Evolutionary conservation across 2,888 invertebrate species (phyloP).

Genomic region (Acanthopleura granulata): DNA sequence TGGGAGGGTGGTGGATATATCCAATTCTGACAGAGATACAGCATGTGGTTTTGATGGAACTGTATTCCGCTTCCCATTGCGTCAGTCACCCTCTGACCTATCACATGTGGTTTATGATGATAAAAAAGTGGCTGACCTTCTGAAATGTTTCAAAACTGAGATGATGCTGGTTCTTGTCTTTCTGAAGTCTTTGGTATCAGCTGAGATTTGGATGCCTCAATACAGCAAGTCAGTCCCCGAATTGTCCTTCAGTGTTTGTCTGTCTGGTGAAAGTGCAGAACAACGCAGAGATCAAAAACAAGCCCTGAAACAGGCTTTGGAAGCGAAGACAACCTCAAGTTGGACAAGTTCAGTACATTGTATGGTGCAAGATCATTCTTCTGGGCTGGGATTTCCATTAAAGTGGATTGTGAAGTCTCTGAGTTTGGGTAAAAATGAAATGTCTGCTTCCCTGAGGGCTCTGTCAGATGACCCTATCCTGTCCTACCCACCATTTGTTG

Average conservation of each 20-base stretch:
- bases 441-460: constrained; percentile 31
- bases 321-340: neutral
- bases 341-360: neutral
- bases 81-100: constrained; percentile 44
- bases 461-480: constrained; percentile 32
- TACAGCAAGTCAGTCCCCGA: neutral
- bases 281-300: neutral
- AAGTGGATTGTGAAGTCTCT: constrained; percentile 41
- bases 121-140: constrained; percentile 44
- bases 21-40: neutral
- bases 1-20: constrained; percentile 25
- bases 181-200: constrained; percentile 49
- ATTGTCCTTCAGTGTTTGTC: neutral
- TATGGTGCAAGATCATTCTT: neutral
- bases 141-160: constrained; percentile 48
- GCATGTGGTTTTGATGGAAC: constrained; percentile 40
- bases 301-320: neutral
- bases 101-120: constrained; percentile 47
- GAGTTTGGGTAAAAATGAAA: constrained; percentile 32
- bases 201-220: constrained; percentile 38
- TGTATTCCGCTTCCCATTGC: constrained; percentile 62
- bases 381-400: neutral
- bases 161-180: constrained; percentile 57
- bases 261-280: neutral
- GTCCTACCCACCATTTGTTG: constrained; percentile 46